Base-by-base conservation (phyloP, 2,888 invertebrate genomes). In the Dasysyrphus albostriatus region DNA sequence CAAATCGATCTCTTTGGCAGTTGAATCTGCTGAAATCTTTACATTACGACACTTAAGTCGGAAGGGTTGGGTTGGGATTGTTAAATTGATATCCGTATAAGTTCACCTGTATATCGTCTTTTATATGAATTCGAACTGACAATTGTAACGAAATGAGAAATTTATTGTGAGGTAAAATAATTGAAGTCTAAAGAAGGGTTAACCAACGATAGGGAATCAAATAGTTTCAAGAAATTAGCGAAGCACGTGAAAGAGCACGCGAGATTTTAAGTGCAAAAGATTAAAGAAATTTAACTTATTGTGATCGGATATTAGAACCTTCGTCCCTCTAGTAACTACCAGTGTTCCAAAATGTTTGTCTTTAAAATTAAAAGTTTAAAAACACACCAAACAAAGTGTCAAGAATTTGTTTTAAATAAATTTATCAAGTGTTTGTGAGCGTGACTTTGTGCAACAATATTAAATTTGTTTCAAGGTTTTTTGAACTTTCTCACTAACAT, bases 41-140 rank as follows among this genome's bases (percentile, higher is more conserved):
- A n/a, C 54, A 87, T 87, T 87, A 85, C n/a, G 34, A 37, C 74
- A 87, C 78, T 87, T 87, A 83, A 82, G 78, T 70, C 32, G 72
- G 65, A 59, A 37, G 56, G 16, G 78, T 29, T 61, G 44, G 29
- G 37, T 63, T 76, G 47, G 16, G 7, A n/a, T 70, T 29, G 39
- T 44, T 44, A 32, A 54, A 51, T 49, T 32, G 34, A 39, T 59
- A 59, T 29, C 12, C 12, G 24, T 49, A n/a, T n/a, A 24, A 47
- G 3, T 2, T 12, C 5, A 61, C 5, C 19, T 34, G 12, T 42
- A 8, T 14, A 63, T 6, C 29, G 37, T 12, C 5, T 59, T 19
- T 19, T 24, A 24, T 24, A 24, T n/a, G 10, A 65, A 3, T 65
- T 65, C 32, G 47, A 32, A 47, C 32, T 65, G 32, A 47, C 65